Evolutionary conservation across 2,888 invertebrate genomes (phyloP).

Genomic region (Epistrophe eligans): DNA sequence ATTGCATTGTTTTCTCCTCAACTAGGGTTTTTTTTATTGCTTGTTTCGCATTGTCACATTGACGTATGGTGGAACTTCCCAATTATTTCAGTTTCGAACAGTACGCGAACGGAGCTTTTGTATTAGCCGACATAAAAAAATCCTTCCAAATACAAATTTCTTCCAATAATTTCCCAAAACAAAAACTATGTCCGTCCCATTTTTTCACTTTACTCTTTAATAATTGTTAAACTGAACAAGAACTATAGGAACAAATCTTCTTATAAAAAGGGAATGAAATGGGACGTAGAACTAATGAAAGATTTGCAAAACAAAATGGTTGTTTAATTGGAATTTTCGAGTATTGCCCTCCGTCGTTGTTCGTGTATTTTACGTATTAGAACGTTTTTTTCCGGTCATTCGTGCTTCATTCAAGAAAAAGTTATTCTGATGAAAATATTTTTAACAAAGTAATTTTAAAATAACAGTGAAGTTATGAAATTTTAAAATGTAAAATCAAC

Average conservation of each 20-base stretch:
- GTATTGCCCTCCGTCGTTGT: neutral
- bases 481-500: neutral
- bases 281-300: neutral
- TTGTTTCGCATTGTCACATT: too few species aligned
- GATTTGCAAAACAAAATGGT: slow-evolving; percentile 1
- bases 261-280: neutral
- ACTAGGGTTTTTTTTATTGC: too few species aligned
- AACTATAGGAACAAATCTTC: neutral
- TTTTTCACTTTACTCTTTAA: neutral
- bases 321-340: neutral
- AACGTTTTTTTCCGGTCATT: neutral
- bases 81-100: too few species aligned
- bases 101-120: too few species aligned
- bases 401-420: neutral
- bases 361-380: too few species aligned
- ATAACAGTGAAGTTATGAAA: neutral
- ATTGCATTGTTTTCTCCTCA: too few species aligned
- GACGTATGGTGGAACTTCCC: too few species aligned
- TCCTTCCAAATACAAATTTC: neutral
- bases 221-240: neutral
- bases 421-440: neutral
- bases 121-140: too few species aligned
- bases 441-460: neutral
- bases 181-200: neutral
- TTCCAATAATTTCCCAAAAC: neutral